Base-by-base conservation (phyloP, 2,888 invertebrate species). In the Polia nebulosa region DNA sequence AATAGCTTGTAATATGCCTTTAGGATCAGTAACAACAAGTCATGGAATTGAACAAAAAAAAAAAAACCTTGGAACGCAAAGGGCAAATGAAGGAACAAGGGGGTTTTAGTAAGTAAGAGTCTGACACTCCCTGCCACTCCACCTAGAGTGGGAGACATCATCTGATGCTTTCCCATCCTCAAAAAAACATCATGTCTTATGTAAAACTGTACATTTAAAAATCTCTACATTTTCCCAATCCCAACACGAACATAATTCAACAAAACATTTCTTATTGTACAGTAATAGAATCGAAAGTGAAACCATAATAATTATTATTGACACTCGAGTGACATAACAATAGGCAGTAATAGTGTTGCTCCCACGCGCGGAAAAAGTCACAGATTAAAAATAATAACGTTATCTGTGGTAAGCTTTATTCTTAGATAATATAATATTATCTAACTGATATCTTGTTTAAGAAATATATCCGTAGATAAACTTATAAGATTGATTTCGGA, bases 361-460 rank as follows among this genome's bases (percentile, higher is more conserved):
- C 71, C 76, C 79, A 84, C 83, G 83, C 83, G 76, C 78, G 68
- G 72, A 76, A 84, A 81, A 82, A 80, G 68, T 32, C 65, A 78
- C 78, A 78, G 83, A 81, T 84, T 74, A 82, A 67, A 83, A 80
- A 81, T 80, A 81, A 82, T 72, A 66, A 80, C 70, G 62, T 79
- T 83, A 82, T 83, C 81, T 83, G 52, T 66, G 72, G 69, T 62
- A 52, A 72, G 65, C 74, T 75, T 72, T 73, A 78, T 76, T 75
- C 27, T 49, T 49, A 49, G 49, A 81, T 81, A 72, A 81, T 44
- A 45, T 63, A 36, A 51, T 32, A 64, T 72, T 77, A 81, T 74
- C 74, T 75, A 60, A 69, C 52, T 70, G 57, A 72, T 76, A 83
- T 84, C 82, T 80, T 78, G 78, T 83, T 72, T 47, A 34, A 67